Evolutionary conservation across 2,797 vertebrate genomes (phyloP), one percentile per base, ranked within the genome.

Genomic region (Eutrigla gurnardus): DNA sequence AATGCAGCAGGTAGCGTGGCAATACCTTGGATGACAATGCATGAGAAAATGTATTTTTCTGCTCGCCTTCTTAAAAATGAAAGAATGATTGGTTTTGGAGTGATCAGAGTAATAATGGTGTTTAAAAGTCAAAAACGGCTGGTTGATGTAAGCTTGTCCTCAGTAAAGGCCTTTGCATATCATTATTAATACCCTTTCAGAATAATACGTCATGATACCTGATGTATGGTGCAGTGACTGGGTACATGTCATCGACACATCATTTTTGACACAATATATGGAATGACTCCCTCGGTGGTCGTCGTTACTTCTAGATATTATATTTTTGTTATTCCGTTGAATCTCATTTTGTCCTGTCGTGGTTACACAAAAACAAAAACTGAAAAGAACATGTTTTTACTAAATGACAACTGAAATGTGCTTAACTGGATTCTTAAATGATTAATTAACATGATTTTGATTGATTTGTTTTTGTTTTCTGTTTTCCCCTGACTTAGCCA

Each of bases 311-410:
- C 1, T 9, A 18, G 3, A 60, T 72, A n/a, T 70, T 70, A n/a
- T 70, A 57, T 70, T 73, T 80, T 62, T 73, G 33, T 69, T 53
- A 42, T 32, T 45, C 15, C 17, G 12, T 33, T 47, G n/a, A 53
- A 40, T 35, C 7, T 63, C 54, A 25, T 40, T 65, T 45, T 55
- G 50, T 61, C 43, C 12, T 42, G 7, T 68, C 18, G 32, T 53
- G 40, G 53, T 52, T 42, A 39, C 25, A 45, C 14, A 67, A 42
- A 55, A 59, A 36, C 59, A 57, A 9, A 65, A 77, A 53, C 15
- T 59, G 12, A 39, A 65, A 55, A 66, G 12, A 65, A 33, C 25
- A 3, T 66, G 42, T 68, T 7, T 68, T 58, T 3, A 52, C 17
- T 69, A 15, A 52, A 55, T 58, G 1, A n/a, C 55, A 47, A 71